These are phyloP conservation scores for Trypoxylus dichotomus DNA, from an alignment of 1,140 invertebrate genomes.

Conservation along the genomic window DNA sequence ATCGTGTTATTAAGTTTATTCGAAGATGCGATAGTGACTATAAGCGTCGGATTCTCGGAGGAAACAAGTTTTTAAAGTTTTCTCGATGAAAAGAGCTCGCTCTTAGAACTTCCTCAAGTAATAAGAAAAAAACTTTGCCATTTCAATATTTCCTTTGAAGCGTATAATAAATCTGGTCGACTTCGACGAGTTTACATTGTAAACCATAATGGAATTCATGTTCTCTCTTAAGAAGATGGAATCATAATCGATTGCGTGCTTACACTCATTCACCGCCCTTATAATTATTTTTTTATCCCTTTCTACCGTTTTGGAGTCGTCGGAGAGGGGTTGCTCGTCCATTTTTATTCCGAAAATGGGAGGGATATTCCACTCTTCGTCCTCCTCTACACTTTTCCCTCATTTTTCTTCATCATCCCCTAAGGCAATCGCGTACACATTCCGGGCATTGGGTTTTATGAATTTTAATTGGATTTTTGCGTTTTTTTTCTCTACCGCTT, in stretches of 20 bases:
- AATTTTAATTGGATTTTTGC: slow-evolving; percentile 19
- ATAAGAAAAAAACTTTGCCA: slow-evolving; percentile 15
- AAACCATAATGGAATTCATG: slow-evolving; percentile 24
- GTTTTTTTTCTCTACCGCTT: slow-evolving; percentile 1
- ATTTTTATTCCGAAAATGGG: background rate
- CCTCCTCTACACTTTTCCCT: background rate
- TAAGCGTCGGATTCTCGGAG: too few species aligned
- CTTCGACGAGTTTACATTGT: slow-evolving; percentile 7
- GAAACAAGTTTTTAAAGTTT: slow-evolving; percentile 10
- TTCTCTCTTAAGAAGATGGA: slow-evolving; percentile 1
- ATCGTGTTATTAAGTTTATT: background rate
- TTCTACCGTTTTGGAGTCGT: background rate
- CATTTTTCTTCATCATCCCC: background rate
- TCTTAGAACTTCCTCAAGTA: background rate
- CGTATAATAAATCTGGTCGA: slow-evolving; percentile 13
- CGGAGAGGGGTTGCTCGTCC: background rate
- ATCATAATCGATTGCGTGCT: slow-evolving; percentile 15
- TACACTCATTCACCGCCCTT: background rate
- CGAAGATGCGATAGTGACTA: background rate
- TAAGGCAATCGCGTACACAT: slow-evolving; percentile 7
- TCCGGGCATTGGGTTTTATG: slow-evolving; percentile 6
- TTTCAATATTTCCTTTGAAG: slow-evolving; percentile 18
- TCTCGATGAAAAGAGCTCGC: background rate
- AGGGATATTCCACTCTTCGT: background rate
- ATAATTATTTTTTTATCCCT: slow-evolving; percentile 14